These are phyloP conservation scores for Saxicola maurus DNA, from an alignment of 2,797 vertebrate genomes.

Conservation along the genomic window DNA sequence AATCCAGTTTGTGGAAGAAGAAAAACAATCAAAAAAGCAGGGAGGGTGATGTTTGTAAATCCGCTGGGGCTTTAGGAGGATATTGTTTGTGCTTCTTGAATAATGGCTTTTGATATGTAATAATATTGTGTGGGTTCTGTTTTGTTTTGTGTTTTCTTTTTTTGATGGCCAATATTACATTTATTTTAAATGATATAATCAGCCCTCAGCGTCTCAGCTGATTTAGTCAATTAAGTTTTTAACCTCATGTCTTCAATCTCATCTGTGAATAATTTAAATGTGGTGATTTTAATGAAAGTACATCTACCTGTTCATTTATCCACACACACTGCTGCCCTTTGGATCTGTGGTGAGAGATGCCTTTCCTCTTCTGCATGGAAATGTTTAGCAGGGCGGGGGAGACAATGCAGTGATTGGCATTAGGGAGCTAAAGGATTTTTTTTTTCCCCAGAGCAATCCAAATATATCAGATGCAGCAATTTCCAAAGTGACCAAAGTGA, in stretches of 20 bases:
- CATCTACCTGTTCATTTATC: constrained; percentile 59
- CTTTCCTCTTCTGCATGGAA: not conserved
- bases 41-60: constrained; percentile 1
- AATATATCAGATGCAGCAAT: not conserved
- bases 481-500: not conserved
- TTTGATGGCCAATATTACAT: constrained; percentile 54
- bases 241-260: constrained; percentile 61
- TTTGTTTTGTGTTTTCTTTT: not conserved
- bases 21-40: constrained; percentile 13
- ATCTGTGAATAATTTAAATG: constrained; percentile 60
- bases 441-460: not conserved
- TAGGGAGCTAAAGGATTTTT: not conserved
- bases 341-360: not conserved
- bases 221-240: constrained; percentile 72
- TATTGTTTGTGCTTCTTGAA: constrained; percentile 61
- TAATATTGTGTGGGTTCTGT: constrained; percentile 22
- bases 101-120: constrained; percentile 58
- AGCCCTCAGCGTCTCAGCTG: constrained; percentile 37
- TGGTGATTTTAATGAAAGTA: constrained; percentile 62
- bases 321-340: constrained; percentile 21
- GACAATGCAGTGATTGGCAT: not conserved
- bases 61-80: constrained; percentile 11
- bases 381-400: not conserved
- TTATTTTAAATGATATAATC: constrained; percentile 65
- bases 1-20: not conserved